Evolutionary conservation across 2,888 invertebrate species (phyloP), one percentile per base, ranked within the genome.

Genomic region (Ctenicera cuprea): DNA sequence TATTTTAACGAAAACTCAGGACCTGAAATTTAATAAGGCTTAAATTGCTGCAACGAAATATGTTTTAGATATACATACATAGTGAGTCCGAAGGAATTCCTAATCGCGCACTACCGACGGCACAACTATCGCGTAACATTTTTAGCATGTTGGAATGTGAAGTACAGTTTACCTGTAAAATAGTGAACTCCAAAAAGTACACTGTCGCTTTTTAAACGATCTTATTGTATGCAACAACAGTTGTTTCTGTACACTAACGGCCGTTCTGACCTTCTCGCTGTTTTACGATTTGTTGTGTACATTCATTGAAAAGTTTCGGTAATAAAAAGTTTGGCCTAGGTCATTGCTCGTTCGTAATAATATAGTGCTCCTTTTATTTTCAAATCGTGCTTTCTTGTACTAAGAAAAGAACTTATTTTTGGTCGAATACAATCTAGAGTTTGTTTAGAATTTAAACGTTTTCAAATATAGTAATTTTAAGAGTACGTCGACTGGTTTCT

Each of bases 231-330:
- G 77, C 80, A 79, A 74, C 70, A 75, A 54, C 75, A 62, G 69
- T 73, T 75, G 67, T 70, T 50, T 64, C 48, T 79, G 76, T 78
- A 75, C 71, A 76, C 71, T 80, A 81, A 81, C 79, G 78, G 77
- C 77, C 65, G 68, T 67, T 75, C 73, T 77, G 82, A 80, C 83
- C 82, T 83, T 82, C 78, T 71, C 69, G 81, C 77, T 80, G 81
- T 81, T 83, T 83, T 83, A 83, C 83, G 81, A 81, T 82, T 82
- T 81, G 82, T 82, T 82, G 78, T 82, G 76, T 77, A 68, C 71
- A 64, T 79, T 78, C 79, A 79, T 79, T 79, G 78, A 78, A 76
- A 76, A 77, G 73, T 76, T 79, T 77, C 43, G 74, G 75, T 63
- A 67, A 69, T 79, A 80, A 80, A 80, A 78, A 80, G 75, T 78